Evolutionary conservation across 2,888 invertebrate genomes (phyloP).

Genomic region (Slavum lentiscoides): DNA sequence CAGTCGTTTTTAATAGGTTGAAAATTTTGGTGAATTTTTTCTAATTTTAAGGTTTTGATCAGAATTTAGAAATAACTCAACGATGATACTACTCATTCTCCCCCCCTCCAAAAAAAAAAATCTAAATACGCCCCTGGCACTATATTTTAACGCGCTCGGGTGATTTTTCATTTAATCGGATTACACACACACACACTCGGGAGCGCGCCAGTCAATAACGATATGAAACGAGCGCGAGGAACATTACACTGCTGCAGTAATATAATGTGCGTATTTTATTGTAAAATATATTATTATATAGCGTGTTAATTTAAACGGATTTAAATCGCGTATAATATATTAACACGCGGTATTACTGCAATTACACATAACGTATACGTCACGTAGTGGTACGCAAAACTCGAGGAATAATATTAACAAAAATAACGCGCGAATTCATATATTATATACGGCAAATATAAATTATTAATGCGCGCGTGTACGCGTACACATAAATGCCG

Average conservation of each 20-base stretch:
- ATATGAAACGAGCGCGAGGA: background rate
- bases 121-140: too few relatives aligned
- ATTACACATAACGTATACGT: too few relatives aligned
- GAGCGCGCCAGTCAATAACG: conserved; percentile 21
- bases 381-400: background rate
- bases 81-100: too few relatives aligned
- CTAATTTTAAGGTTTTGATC: too few relatives aligned
- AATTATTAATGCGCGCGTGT: background rate
- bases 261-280: conserved; percentile 11
- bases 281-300: background rate
- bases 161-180: conserved; percentile 44
- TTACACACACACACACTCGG: background rate
- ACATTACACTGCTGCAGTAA: conserved; percentile 7
- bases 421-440: conserved; percentile 3
- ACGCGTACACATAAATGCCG: too few relatives aligned
- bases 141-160: background rate
- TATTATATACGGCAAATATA: background rate
- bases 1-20: too few relatives aligned
- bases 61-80: too few relatives aligned
- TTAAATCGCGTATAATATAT: conserved; percentile 35
- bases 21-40: too few relatives aligned
- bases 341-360: too few relatives aligned
- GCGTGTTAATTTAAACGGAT: conserved; percentile 50
- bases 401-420: background rate
- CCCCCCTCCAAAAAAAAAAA: too few relatives aligned